A percentile compares a stretch with the other conserved stretches of the same genome.
phyloP scores from a whole-genome alignment of 2,797 vertebrate genomes.

The Buceros bicornis region DNA sequence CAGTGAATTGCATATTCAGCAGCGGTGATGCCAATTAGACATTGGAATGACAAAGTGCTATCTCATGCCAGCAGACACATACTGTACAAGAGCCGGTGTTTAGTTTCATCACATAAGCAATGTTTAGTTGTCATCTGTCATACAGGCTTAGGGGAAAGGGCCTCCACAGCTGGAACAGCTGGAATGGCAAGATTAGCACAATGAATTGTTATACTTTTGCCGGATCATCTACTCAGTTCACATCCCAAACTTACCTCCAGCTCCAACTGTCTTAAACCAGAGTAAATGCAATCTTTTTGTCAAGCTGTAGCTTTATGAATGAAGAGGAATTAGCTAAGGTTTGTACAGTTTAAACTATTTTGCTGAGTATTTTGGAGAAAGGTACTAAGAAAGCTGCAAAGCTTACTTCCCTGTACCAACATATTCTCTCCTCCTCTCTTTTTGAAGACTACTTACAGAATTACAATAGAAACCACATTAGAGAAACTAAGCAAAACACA shows the following conservation, averaged over 20 bases:
- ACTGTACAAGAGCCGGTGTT: not conserved
- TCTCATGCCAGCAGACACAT: conserved; percentile 22
- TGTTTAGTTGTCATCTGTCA: conserved; percentile 38
- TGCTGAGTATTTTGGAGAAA: not conserved
- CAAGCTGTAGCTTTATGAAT: not conserved
- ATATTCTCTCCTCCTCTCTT: not conserved
- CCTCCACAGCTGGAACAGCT: conserved; percentile 48
- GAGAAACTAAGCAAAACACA: not conserved
- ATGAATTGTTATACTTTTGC: conserved; percentile 10
- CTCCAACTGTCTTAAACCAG: not conserved
- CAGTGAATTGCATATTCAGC: not conserved
- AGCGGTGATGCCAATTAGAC: conserved; percentile 32
- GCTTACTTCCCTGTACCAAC: not conserved
- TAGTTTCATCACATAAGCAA: conserved; percentile 15
- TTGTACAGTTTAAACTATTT: not conserved
- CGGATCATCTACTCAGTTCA: not conserved
- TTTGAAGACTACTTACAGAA: not conserved
- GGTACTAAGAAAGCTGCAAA: not conserved
- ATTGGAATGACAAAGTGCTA: conserved; percentile 40
- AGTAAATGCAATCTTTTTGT: not conserved
- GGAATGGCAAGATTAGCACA: conserved; percentile 37
- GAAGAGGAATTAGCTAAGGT: not conserved
- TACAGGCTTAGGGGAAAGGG: conserved; percentile 25
- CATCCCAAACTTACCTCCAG: not conserved
- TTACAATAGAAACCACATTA: not conserved